Conservation (phyloP, 2,888 invertebrate species). For the Aspidapion aeneum region DNA sequence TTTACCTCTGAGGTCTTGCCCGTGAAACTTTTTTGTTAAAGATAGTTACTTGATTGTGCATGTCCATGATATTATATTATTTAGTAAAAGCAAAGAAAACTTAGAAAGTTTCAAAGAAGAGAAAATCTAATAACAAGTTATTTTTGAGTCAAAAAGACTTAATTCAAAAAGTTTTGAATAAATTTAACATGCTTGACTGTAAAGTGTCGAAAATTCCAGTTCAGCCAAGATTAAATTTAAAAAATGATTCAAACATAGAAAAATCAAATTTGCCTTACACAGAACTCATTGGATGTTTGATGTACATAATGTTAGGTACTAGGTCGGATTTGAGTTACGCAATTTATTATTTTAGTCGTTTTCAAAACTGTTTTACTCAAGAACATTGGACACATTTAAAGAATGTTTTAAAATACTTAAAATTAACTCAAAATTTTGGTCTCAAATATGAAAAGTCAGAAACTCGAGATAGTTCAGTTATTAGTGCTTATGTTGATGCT, state of each 20-base stretch:
- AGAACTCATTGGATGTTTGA: constrained; percentile 25
- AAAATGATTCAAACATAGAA: not conserved
- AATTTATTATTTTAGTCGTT: constrained; percentile 28
- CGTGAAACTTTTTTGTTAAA: too few relatives aligned
- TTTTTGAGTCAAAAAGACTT: constrained; percentile 22
- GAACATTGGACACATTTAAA: constrained; percentile 27
- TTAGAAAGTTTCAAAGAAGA: constrained; percentile 14
- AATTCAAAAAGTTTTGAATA: constrained; percentile 22
- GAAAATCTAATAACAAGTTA: constrained; percentile 10
- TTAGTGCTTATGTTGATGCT: constrained; percentile 23
- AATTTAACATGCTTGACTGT: constrained; percentile 23
- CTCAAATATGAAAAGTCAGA: constrained; percentile 17
- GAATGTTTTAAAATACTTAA: constrained; percentile 16
- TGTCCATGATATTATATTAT: constrained; percentile 20
- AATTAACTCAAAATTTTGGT: constrained; percentile 20
- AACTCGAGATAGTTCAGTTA: not conserved
- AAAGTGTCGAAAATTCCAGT: constrained; percentile 18
- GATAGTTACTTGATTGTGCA: constrained; percentile 15
- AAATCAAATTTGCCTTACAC: too few relatives aligned
- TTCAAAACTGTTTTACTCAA: constrained; percentile 24
- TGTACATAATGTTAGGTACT: constrained; percentile 26
- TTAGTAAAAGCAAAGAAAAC: constrained; percentile 5
- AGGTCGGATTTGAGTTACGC: constrained; percentile 26
- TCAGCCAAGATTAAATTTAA: constrained; percentile 20
- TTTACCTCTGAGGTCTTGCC: too few relatives aligned